Evolutionary conservation across 2,113 vertebrate species (phyloP).

Genomic region (Azemiops feae): DNA sequence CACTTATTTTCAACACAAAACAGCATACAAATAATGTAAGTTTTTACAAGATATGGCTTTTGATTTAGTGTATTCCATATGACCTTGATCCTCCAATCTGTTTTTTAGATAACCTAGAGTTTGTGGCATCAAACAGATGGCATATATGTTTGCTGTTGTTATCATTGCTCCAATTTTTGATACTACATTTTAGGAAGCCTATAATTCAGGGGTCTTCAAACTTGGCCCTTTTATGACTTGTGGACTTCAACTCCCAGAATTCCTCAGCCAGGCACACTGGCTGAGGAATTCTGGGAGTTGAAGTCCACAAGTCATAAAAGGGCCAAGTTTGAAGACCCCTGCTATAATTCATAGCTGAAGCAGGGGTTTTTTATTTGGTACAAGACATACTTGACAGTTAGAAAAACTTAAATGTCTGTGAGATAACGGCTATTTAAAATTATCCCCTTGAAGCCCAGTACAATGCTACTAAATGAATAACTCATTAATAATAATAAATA

Average conservation of each 20-base stretch:
- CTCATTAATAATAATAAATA: conserved; percentile 6
- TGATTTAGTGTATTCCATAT: background rate
- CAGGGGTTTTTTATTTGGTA: background rate
- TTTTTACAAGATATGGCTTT: background rate
- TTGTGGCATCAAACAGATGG: background rate
- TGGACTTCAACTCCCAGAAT: too few species aligned
- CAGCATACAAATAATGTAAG: background rate
- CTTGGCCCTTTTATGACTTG: too few species aligned
- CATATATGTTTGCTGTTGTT: background rate
- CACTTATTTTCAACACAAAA: background rate
- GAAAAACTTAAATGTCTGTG: background rate
- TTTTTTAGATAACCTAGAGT: background rate
- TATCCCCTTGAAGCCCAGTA: background rate
- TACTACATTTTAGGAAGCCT: background rate
- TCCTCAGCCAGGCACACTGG: too few species aligned
- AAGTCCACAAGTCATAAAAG: too few species aligned
- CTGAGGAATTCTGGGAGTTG: too few species aligned
- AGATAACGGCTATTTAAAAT: background rate
- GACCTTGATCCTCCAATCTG: background rate
- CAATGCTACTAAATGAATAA: background rate
- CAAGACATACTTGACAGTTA: background rate
- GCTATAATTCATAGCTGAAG: background rate
- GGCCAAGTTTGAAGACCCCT: too few species aligned
- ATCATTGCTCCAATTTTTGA: background rate
- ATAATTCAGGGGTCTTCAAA: background rate